Percentiles rank a stretch among this genome's conserved stretches.
Conservation (phyloP, 2,113 vertebrate genomes). For the Herpetotheres cachinnans region DNA sequence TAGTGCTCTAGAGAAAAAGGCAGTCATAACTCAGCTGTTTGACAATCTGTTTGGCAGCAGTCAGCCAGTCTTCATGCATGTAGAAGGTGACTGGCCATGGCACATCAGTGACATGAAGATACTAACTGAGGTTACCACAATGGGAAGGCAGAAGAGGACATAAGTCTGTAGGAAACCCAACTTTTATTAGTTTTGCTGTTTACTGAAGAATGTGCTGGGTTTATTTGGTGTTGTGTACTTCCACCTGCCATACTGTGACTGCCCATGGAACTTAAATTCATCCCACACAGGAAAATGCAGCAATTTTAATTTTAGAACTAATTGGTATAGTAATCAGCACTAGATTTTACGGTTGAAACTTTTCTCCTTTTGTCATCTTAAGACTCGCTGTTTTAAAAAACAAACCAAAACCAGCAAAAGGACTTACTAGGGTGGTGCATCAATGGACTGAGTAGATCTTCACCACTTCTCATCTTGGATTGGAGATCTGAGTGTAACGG, state of each 20-base stretch:
- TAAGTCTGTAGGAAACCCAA: neutral
- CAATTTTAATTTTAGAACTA: neutral
- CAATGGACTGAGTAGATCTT: neutral
- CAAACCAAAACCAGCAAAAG: neutral
- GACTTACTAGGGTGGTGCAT: neutral
- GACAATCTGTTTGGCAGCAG: neutral
- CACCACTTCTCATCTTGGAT: neutral
- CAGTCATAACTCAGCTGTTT: neutral
- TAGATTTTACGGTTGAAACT: neutral
- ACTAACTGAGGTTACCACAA: neutral
- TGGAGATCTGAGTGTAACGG: neutral
- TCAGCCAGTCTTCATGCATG: neutral
- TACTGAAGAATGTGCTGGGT: neutral
- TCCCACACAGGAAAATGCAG: neutral
- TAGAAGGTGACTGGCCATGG: neutral
- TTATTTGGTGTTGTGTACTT: neutral
- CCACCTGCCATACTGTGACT: neutral
- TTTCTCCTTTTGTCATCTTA: neutral
- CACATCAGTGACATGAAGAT: neutral
- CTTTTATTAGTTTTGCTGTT: neutral
- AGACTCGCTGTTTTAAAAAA: neutral
- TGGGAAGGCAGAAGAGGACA: neutral
- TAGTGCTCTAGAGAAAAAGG: neutral
- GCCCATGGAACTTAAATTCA: neutral
- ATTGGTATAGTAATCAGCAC: neutral